Evolutionary conservation across 2,888 invertebrate genomes (phyloP), one percentile per base, ranked within the genome.

Genomic region (Eledone cirrhosa): DNA sequence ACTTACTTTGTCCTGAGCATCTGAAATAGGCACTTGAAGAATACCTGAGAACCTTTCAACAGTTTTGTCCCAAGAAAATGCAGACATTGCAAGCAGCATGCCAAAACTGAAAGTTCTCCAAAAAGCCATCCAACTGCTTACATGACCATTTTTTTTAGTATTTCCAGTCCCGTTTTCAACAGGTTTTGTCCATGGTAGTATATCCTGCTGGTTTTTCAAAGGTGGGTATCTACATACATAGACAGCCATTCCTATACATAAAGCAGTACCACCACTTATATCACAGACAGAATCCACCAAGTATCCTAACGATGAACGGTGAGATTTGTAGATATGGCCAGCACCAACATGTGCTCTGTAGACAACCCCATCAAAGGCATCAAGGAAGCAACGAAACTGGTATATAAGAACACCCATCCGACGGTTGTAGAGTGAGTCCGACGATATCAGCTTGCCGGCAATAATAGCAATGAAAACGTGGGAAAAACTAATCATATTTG

Each of bases 311-410:
- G 94, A 94, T 0, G 95, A 95, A n/a, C 95, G 94, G 53, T 85
- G 79, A 13, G 87, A 86, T 33, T 80, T 79, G 78, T 85, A 85
- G 0, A 80, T 53, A 27, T 48, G 79, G 5, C 65, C 63, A 31
- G 85, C 85, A 19, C 83, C 78, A 22, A 85, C 81, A 33, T 94
- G 93, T 41, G 93, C 94, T 80, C 96, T 93, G 0, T 96, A 96
- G 3, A 97, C 95, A 87, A 95, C 95, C 0, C 97, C 97, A 87
- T 97, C 97, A 81, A 97, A 90, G 86, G 95, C 95, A 87, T 97
- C 97, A 78, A 96, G 90, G 91, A 95, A 95, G 83, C 95, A 95
- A 83, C 96, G 92, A 63, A 96, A 90, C 91, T 95, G 94, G 88
- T 95, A 96, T 29, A 96, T 89, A 2, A 95, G 90, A 0, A 96